Conservation (phyloP, 2,888 invertebrate genomes). For the Clepsis dumicolana region DNA sequence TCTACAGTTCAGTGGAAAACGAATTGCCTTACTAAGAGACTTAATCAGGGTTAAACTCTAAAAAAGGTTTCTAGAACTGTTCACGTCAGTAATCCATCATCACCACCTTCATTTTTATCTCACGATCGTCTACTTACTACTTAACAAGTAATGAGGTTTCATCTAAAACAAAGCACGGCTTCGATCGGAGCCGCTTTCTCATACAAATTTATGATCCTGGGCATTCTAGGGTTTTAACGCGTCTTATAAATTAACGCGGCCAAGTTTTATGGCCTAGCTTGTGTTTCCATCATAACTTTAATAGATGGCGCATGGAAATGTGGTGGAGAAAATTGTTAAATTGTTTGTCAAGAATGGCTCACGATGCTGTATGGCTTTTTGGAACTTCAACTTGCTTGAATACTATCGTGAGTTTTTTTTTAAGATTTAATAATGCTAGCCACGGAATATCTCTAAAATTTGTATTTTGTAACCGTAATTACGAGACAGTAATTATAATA, state of each 20-base stretch:
- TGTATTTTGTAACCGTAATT: no score
- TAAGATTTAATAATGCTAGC: no score
- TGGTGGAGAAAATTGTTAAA: constrained; percentile 24
- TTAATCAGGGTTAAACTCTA: neutral
- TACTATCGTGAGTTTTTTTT: no score
- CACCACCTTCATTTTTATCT: constrained; percentile 43
- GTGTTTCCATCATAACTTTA: constrained; percentile 49
- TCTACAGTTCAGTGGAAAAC: no score
- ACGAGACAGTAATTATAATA: neutral
- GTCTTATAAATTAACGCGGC: constrained; percentile 53
- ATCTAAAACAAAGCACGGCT: constrained; percentile 44
- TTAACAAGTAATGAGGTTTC: constrained; percentile 54
- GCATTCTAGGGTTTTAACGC: constrained; percentile 51
- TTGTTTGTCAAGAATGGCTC: constrained; percentile 11
- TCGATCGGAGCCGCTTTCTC: neutral
- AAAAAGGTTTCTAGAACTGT: neutral
- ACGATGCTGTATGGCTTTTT: neutral
- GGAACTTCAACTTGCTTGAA: neutral
- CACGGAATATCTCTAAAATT: no score
- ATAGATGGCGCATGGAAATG: constrained; percentile 21
- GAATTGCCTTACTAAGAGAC: no score
- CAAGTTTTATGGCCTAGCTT: constrained; percentile 40
- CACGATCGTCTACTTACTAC: constrained; percentile 54
- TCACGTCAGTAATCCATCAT: constrained; percentile 45
- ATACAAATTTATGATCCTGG: neutral